These are phyloP conservation scores for Pherbina coryleti DNA, from an alignment of 2,888 invertebrate genomes.

Conservation along the genomic window DNA sequence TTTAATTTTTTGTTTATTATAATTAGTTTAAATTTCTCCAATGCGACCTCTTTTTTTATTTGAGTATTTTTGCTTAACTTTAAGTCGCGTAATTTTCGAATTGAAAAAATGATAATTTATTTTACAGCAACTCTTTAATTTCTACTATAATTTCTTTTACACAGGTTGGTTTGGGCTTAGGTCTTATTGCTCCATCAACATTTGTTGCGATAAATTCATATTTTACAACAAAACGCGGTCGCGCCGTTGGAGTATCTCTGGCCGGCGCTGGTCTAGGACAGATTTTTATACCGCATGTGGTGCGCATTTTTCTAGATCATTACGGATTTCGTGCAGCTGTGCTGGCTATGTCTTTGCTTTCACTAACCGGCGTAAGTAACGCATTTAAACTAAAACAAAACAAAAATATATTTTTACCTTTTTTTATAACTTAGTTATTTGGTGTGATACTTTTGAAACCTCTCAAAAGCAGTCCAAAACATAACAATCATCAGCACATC, in stretches of 20 bases:
- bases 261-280: conserved; percentile 83
- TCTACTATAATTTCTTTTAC: conserved; percentile 34
- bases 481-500: conserved; percentile 61
- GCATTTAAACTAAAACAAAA: neutral
- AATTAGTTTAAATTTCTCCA: neutral
- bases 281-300: conserved; percentile 80
- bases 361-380: conserved; percentile 75
- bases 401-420: neutral
- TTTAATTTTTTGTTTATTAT: neutral
- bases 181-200: conserved; percentile 78
- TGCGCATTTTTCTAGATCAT: conserved; percentile 75
- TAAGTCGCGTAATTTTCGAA: too few relatives aligned
- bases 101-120: too few relatives aligned
- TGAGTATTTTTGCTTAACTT: too few relatives aligned
- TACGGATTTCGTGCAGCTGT: conserved; percentile 77
- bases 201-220: conserved; percentile 81
- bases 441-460: conserved; percentile 75
- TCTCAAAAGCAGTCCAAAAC: conserved; percentile 69
- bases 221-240: conserved; percentile 76
- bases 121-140: too few relatives aligned
- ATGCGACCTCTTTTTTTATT: neutral
- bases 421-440: conserved; percentile 68
- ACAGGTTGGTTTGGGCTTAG: conserved; percentile 76
- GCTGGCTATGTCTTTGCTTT: conserved; percentile 74
- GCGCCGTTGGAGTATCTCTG: conserved; percentile 82